phyloP scores from a whole-genome alignment of 1,140 invertebrate species.

The Pollicipes pollicipes region DNA sequence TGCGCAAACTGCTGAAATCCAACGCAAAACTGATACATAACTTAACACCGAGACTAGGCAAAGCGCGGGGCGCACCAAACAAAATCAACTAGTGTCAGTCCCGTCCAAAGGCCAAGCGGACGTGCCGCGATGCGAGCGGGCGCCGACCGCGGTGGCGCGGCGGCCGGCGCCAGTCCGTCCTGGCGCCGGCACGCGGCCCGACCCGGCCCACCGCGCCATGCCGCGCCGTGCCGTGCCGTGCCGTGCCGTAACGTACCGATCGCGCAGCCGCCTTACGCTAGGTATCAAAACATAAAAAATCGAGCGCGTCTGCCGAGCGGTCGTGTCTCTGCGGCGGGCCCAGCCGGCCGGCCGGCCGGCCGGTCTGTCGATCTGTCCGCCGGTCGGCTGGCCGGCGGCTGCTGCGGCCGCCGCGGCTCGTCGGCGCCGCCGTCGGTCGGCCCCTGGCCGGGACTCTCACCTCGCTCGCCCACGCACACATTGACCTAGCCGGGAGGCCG shows the following conservation, averaged over 20 bases:
- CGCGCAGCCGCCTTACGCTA: background rate
- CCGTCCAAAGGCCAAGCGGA: too few species aligned
- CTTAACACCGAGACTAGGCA: background rate
- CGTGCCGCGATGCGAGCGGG: too few species aligned
- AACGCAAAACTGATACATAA: background rate
- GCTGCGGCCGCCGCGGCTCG: background rate
- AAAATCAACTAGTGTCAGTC: background rate
- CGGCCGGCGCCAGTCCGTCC: too few species aligned
- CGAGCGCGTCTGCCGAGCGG: too few species aligned
- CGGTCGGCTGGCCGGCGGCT: background rate
- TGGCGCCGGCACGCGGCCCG: too few species aligned
- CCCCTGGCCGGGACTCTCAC: background rate
- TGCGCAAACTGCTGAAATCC: background rate
- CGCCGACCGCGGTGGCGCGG: too few species aligned
- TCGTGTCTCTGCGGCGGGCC: background rate
- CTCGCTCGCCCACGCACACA: background rate
- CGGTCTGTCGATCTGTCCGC: too few species aligned
- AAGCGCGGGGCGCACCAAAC: background rate
- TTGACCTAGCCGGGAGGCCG: background rate
- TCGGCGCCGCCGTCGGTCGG: too few species aligned
- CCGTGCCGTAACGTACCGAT: too few species aligned
- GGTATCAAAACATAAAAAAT: background rate
- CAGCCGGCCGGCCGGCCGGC: too few species aligned
- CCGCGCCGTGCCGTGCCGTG: too few species aligned
- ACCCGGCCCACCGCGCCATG: too few species aligned